Conservation (phyloP, 2,797 vertebrate genomes). For the Hoplostethus atlanticus region DNA sequence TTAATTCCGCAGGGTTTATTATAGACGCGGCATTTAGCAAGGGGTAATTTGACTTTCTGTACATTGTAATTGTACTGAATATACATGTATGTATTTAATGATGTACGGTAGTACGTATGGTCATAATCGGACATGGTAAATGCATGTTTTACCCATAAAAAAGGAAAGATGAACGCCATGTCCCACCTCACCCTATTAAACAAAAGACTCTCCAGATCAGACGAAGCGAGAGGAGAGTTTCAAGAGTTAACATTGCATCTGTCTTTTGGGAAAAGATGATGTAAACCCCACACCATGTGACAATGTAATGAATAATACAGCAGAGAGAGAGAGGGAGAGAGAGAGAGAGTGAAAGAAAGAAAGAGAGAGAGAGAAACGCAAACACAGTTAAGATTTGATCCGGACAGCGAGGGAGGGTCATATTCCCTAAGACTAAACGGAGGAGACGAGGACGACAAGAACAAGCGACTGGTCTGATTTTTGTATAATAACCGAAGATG, state of each 20-base stretch:
- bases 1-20: conserved; percentile 69
- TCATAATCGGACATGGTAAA: neutral
- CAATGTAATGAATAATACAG: conserved; percentile 93
- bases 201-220: conserved; percentile 64
- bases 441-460: conserved; percentile 1
- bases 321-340: conserved; percentile 41
- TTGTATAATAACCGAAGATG: conserved; percentile 77
- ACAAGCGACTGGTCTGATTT: neutral
- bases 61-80: neutral
- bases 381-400: conserved; percentile 74
- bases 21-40: neutral
- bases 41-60: neutral
- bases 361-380: conserved; percentile 63
- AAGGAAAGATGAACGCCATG: conserved; percentile 22
- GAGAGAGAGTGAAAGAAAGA: conserved; percentile 45
- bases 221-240: conserved; percentile 68
- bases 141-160: neutral
- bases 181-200: conserved; percentile 41
- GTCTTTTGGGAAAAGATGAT: conserved; percentile 92
- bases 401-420: conserved; percentile 69
- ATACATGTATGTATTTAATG: neutral
- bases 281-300: conserved; percentile 95
- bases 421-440: conserved; percentile 44
- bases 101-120: rapidly evolving
- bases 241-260: conserved; percentile 88